These are phyloP conservation scores for Drosophila fuyamai DNA, from an alignment of 1,140 invertebrate species.

Conservation along the genomic window DNA sequence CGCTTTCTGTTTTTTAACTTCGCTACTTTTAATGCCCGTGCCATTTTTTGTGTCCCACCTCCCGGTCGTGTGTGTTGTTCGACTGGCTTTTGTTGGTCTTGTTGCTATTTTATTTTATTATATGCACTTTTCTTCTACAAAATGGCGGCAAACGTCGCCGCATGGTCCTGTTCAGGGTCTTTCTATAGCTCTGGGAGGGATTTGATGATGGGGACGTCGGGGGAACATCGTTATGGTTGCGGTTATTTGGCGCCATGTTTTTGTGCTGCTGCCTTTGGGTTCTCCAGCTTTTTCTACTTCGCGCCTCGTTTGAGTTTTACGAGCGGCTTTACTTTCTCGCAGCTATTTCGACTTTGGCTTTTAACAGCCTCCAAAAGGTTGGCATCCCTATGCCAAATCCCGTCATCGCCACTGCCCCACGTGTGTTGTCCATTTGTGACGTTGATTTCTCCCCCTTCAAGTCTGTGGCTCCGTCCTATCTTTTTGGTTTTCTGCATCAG, in stretches of 20 bases:
- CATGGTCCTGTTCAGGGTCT: constrained; percentile 41
- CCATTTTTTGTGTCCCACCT: constrained; percentile 65
- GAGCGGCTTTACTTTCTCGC: constrained; percentile 81
- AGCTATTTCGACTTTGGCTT: constrained; percentile 80
- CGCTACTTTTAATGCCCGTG: constrained; percentile 58
- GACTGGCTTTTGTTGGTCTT: constrained; percentile 38
- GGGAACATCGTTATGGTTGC: constrained; percentile 69
- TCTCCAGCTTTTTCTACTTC: constrained; percentile 20
- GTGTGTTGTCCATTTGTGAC: constrained; percentile 76
- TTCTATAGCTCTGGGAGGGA: constrained; percentile 7
- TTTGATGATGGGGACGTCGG: neutral
- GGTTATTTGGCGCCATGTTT: constrained; percentile 83
- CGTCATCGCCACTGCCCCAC: constrained; percentile 48
- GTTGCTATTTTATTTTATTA: constrained; percentile 81
- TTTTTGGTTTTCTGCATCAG: constrained; percentile 12
- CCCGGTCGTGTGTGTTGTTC: constrained; percentile 29
- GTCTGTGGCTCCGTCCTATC: constrained; percentile 1
- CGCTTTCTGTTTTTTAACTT: neutral
- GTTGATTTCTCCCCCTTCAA: constrained; percentile 50
- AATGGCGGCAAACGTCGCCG: constrained; percentile 81
- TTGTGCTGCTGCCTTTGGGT: constrained; percentile 28
- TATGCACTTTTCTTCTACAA: constrained; percentile 83
- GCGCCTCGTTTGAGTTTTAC: constrained; percentile 81
- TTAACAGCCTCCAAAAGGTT: constrained; percentile 63
- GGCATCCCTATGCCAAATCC: constrained; percentile 9